These are phyloP conservation scores for Harlomillsia oculata DNA, from an alignment of 1,140 invertebrate genomes.

Conservation along the genomic window DNA sequence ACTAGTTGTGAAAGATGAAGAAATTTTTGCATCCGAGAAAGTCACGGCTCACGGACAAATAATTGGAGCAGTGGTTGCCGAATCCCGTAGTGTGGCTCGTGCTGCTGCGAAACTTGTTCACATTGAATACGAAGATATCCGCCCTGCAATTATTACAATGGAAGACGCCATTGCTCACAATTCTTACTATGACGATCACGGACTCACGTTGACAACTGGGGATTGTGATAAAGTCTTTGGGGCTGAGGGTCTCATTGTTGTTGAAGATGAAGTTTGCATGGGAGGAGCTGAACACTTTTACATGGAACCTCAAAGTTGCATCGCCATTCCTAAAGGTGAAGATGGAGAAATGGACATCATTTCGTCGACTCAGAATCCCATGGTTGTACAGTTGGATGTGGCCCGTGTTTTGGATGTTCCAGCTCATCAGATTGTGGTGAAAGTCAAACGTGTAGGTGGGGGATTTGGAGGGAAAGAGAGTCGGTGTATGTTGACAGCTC, in stretches of 20 bases:
- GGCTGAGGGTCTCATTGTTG: constrained; percentile 2
- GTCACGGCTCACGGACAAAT: constrained; percentile 40
- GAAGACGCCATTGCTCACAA: constrained; percentile 41
- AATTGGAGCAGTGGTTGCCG: constrained; percentile 42
- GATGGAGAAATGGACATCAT: constrained; percentile 49
- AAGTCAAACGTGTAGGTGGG: constrained; percentile 48
- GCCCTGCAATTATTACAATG: constrained; percentile 44
- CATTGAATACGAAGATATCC: constrained; percentile 38
- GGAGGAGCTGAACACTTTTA: constrained; percentile 56
- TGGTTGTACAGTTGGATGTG: constrained; percentile 41
- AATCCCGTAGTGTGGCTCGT: constrained; percentile 37
- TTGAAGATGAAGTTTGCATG: constrained; percentile 44
- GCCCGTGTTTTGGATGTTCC: constrained; percentile 43
- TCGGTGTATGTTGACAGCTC: constrained; percentile 38
- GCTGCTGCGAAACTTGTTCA: constrained; percentile 41
- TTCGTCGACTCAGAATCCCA: constrained; percentile 45
- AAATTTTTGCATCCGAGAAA: constrained; percentile 37
- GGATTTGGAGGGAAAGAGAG: constrained; percentile 54
- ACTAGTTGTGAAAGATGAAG: constrained; percentile 35
- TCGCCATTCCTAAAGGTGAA: constrained; percentile 47
- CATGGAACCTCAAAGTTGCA: constrained; percentile 45
- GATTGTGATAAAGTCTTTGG: constrained; percentile 35
- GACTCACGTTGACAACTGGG: constrained; percentile 37
- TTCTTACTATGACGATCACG: constrained; percentile 36
- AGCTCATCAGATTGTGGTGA: constrained; percentile 43